Conservation (phyloP, 2,888 invertebrate species). For the Trachelus iudaicus region DNA sequence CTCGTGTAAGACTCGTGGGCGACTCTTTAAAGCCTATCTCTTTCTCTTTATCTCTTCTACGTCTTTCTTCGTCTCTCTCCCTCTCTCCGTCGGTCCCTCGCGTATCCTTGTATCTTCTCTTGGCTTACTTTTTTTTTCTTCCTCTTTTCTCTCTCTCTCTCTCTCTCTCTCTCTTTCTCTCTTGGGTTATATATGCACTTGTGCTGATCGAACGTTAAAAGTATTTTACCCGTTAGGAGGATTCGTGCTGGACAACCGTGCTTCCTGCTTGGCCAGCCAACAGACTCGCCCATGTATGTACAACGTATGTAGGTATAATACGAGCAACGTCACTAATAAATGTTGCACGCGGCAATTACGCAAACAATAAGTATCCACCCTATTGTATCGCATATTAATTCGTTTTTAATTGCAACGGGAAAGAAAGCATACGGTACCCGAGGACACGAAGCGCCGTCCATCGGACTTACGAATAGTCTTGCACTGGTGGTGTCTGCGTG, state of each 20-base stretch:
- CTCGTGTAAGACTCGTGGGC: not conserved
- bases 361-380: conserved; percentile 44
- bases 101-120: not conserved
- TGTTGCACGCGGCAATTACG: conserved; percentile 50
- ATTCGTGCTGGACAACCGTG: not conserved
- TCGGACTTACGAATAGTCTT: not conserved
- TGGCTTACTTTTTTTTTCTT: conserved; percentile 17
- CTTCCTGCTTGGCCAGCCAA: not conserved
- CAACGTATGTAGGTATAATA: not conserved
- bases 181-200: conserved; percentile 5
- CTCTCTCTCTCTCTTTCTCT: conserved; percentile 5
- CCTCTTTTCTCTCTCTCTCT: not conserved
- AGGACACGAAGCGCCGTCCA: not conserved
- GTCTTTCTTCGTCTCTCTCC: not conserved
- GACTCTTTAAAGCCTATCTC: conserved; percentile 6
- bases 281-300: not conserved
- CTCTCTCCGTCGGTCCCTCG: not conserved
- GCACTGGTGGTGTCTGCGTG: not conserved
- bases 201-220: not conserved
- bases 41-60: conserved; percentile 10
- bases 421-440: conserved; percentile 44
- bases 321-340: conserved; percentile 31
- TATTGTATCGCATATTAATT: conserved; percentile 46
- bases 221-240: not conserved
- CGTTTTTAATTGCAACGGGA: conserved; percentile 54